Percentiles rank a stretch among this genome's conserved stretches.
Conservation (phyloP, 2,113 vertebrate genomes). For the Bostrychus sinensis region DNA sequence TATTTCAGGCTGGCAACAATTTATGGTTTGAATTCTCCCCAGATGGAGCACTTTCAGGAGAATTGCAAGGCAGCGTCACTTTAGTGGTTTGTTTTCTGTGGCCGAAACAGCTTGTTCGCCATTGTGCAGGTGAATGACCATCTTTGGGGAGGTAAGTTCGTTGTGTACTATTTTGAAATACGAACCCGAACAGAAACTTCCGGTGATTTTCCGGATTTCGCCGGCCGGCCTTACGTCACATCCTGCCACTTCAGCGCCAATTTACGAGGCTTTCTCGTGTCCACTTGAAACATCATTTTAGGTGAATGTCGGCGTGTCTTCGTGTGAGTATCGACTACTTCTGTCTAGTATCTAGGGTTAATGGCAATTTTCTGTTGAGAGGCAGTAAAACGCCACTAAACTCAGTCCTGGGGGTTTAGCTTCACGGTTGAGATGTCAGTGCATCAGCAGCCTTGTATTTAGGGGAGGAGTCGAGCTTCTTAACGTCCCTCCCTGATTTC, state of each 20-base stretch:
- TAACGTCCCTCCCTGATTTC: slow-evolving; percentile 15
- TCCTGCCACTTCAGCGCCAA: slow-evolving; percentile 41
- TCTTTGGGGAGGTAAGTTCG: background rate
- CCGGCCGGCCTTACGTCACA: slow-evolving; percentile 8
- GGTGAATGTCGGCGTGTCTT: background rate
- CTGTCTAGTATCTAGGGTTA: background rate
- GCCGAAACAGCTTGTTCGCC: no score
- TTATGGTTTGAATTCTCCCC: no score
- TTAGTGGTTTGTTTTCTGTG: no score
- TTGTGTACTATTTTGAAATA: slow-evolving; percentile 36
- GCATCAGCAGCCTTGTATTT: slow-evolving; percentile 29
- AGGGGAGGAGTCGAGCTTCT: slow-evolving; percentile 47
- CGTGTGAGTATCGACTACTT: background rate
- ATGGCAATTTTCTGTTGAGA: background rate
- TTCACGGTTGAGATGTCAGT: background rate
- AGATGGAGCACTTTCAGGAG: no score
- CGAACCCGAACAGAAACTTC: background rate
- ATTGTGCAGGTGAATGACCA: no score
- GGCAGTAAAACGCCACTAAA: no score
- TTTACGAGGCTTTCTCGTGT: background rate
- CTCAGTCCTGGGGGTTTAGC: no score
- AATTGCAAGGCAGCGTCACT: no score
- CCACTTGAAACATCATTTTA: background rate
- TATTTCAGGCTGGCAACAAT: no score
- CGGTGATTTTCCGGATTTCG: slow-evolving; percentile 22